Conservation (phyloP, 2,888 invertebrate genomes). For the Poecilobothrus nobilitatus region DNA sequence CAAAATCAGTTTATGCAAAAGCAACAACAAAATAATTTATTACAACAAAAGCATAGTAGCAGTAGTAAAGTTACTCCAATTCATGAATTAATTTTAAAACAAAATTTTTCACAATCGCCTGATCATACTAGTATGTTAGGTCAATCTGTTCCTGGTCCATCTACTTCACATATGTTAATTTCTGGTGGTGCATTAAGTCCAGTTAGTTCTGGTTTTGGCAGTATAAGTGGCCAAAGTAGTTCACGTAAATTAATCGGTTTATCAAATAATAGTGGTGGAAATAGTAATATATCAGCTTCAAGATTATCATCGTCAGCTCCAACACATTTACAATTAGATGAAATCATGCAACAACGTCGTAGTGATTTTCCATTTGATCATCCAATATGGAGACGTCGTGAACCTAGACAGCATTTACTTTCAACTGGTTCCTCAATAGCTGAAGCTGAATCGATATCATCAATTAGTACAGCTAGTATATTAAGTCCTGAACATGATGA, state of each 20-base stretch:
- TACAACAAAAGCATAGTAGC: not conserved
- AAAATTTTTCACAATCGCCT: conserved; percentile 52
- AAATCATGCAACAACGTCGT: conserved; percentile 70
- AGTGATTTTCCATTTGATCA: not conserved
- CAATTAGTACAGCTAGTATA: conserved; percentile 71
- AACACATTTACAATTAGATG: conserved; percentile 71
- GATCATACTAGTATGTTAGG: conserved; percentile 48
- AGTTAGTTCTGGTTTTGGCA: conserved; percentile 38
- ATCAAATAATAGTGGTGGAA: conserved; percentile 21
- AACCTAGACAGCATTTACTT: conserved; percentile 75
- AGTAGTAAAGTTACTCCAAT: conserved; percentile 9
- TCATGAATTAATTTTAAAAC: conserved; percentile 49
- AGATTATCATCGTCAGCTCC: conserved; percentile 81
- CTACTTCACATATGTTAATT: conserved; percentile 46
- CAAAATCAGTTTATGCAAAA: conserved; percentile 36
- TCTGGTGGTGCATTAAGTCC: conserved; percentile 39
- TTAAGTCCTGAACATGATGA: conserved; percentile 83
- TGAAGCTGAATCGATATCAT: conserved; percentile 77
- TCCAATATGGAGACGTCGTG: conserved; percentile 71
- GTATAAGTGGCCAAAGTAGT: conserved; percentile 30
- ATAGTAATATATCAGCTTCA: conserved; percentile 37
- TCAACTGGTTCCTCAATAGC: conserved; percentile 71
- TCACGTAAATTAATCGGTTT: conserved; percentile 23
- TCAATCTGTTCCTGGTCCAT: conserved; percentile 56
- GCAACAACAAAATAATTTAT: conserved; percentile 27